A percentile compares a stretch with the other conserved stretches of the same genome.
Evolutionary conservation across 2,888 invertebrate genomes (phyloP).

Genomic region (Oscheius myriophilus): DNA sequence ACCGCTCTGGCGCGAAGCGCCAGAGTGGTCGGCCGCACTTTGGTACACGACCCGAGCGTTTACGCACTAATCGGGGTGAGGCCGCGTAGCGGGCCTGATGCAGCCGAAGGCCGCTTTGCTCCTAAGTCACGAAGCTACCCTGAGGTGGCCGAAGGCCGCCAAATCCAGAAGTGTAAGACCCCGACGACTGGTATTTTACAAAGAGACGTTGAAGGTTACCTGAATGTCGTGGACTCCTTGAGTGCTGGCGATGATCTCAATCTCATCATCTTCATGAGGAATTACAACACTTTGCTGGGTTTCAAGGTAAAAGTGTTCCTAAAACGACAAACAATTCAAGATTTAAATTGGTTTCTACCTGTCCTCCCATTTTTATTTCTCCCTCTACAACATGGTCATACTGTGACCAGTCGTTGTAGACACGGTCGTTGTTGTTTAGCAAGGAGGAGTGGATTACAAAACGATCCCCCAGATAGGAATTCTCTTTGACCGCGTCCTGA

Average conservation of each 20-base stretch:
- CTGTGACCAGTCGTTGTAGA: slow-evolving; percentile 68
- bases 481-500: slow-evolving; percentile 56
- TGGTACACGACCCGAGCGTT: too few species aligned
- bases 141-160: too few species aligned
- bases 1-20: too few species aligned
- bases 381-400: slow-evolving; percentile 84
- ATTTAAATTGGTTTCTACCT: slow-evolving; percentile 6
- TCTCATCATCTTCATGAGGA: slow-evolving; percentile 81
- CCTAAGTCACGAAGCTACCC: too few species aligned
- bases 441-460: slow-evolving; percentile 76
- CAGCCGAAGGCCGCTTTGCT: too few species aligned
- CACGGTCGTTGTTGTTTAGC: slow-evolving; percentile 38
- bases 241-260: slow-evolving; percentile 85
- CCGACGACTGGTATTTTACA: too few species aligned
- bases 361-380: slow-evolving; percentile 63
- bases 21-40: too few species aligned
- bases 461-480: slow-evolving; percentile 78
- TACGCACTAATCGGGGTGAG: too few species aligned
- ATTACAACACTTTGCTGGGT: slow-evolving; percentile 76
- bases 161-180: too few species aligned
- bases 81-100: too few species aligned
- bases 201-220: slow-evolving; percentile 23
- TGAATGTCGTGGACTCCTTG: slow-evolving; percentile 75
- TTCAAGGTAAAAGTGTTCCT: slow-evolving; percentile 96
- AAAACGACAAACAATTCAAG: slow-evolving; percentile 12